These are phyloP conservation scores for Aphaenogaster ashmeadi DNA, from an alignment of 1,140 invertebrate genomes.

Conservation along the genomic window DNA sequence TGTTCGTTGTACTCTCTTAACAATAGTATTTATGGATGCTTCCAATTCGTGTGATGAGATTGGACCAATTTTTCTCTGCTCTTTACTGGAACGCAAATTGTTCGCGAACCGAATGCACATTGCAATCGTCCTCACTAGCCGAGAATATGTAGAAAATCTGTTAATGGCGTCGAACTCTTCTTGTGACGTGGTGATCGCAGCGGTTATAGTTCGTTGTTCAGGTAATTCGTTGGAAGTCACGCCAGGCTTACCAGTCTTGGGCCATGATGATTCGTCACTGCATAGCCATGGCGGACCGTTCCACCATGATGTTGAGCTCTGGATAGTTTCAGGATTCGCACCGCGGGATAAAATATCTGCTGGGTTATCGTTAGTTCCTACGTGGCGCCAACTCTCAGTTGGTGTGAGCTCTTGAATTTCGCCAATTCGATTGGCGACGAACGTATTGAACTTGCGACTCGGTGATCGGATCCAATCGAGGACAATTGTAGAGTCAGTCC, in stretches of 20 bases:
- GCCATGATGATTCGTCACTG: not conserved
- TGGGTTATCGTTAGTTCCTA: not conserved
- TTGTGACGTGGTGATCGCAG: too few relatives aligned
- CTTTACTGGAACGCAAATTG: too few relatives aligned
- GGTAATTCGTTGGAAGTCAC: not conserved
- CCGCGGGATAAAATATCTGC: slow-evolving; percentile 1
- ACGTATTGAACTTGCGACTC: not conserved
- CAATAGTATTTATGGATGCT: not conserved
- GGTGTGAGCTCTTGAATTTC: not conserved
- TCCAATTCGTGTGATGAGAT: not conserved
- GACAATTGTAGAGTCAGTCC: not conserved
- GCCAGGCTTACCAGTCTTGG: too few relatives aligned
- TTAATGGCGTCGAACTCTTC: not conserved
- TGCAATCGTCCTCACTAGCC: not conserved
- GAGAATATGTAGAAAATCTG: not conserved
- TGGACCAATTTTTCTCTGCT: not conserved
- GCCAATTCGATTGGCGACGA: not conserved
- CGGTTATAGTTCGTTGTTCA: not conserved
- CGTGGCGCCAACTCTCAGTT: not conserved
- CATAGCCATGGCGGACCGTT: not conserved
- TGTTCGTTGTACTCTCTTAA: not conserved
- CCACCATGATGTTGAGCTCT: not conserved
- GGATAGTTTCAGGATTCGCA: too few relatives aligned
- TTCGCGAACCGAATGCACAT: not conserved
- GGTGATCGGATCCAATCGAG: not conserved